phyloP scores from a whole-genome alignment of 2,113 vertebrate species.

The Cardinalis cardinalis region DNA sequence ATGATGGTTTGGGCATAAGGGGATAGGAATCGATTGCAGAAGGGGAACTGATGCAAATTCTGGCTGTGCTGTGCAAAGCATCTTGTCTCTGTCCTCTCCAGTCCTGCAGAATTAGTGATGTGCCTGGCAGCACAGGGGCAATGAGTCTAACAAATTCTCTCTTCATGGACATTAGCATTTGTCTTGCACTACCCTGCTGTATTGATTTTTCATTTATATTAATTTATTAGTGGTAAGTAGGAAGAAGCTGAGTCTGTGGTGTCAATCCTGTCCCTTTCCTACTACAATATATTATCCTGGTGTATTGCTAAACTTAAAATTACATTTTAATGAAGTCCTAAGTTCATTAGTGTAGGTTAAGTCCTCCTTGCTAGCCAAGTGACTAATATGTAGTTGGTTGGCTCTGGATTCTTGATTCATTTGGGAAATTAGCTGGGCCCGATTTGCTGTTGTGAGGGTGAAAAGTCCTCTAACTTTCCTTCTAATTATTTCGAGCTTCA shows the following conservation, averaged over 20 bases:
- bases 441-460: neutral
- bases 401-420: neutral
- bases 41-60: neutral
- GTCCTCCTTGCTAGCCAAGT: neutral
- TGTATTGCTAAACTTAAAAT: neutral
- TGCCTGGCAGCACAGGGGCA: neutral
- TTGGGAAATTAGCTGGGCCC: neutral
- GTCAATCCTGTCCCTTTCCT: neutral
- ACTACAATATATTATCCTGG: neutral
- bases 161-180: neutral
- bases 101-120: neutral
- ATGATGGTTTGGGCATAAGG: neutral
- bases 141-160: neutral
- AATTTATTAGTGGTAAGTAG: neutral
- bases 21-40: neutral
- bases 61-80: neutral
- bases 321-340: neutral
- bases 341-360: neutral
- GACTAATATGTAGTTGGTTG: neutral
- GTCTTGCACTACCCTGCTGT: neutral
- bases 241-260: neutral
- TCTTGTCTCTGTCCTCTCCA: neutral
- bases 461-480: neutral
- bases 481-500: neutral
- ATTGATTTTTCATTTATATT: constrained; percentile 11